Evolutionary conservation across 2,888 invertebrate genomes (phyloP).

Genomic region (Polymixis lichenea): DNA sequence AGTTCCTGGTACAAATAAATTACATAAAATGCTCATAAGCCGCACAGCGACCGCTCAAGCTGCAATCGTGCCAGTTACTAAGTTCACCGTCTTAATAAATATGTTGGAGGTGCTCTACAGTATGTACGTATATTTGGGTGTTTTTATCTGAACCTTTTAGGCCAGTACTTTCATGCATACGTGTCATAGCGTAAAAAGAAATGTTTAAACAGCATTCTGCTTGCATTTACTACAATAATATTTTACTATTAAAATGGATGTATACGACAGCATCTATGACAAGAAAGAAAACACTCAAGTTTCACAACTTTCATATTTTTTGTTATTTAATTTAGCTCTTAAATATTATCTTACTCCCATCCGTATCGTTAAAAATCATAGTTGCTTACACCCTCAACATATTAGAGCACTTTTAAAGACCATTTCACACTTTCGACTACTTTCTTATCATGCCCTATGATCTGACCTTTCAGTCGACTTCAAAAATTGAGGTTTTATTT

Average conservation of each 20-base stretch:
- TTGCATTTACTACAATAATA: background rate
- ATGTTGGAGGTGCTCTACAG: conserved; percentile 17
- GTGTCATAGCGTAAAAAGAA: background rate
- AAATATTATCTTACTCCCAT: background rate
- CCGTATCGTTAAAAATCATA: background rate
- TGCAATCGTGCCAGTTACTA: conserved; percentile 11
- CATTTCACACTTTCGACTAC: too few relatives aligned
- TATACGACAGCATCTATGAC: background rate
- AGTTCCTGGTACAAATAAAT: conserved; percentile 17
- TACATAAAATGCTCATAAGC: conserved; percentile 30
- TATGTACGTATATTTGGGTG: background rate
- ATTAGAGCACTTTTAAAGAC: too few relatives aligned
- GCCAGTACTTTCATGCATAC: conserved; percentile 6
- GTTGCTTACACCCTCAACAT: too few relatives aligned
- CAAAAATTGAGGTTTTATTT: background rate
- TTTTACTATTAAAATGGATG: background rate
- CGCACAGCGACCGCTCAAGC: background rate
- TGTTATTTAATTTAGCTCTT: background rate
- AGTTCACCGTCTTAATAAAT: conserved; percentile 55
- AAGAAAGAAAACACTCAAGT: background rate
- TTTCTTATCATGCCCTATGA: background rate
- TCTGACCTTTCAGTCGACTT: background rate
- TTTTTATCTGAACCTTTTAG: background rate
- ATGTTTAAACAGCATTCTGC: background rate
- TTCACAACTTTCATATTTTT: background rate